phyloP scores from a whole-genome alignment of 1,140 invertebrate genomes.

The Atta cephalotes region DNA sequence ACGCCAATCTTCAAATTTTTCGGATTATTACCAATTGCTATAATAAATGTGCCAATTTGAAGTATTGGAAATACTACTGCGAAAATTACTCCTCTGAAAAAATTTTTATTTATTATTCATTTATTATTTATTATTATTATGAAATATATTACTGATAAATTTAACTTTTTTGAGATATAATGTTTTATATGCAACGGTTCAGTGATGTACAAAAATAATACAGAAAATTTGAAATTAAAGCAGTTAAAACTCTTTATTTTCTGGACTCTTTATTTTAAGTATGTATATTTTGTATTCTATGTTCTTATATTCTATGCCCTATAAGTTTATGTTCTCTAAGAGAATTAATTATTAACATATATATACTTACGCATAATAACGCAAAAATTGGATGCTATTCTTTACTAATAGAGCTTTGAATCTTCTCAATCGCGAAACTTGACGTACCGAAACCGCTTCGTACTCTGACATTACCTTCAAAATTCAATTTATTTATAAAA shows the following conservation, averaged over 20 bases:
- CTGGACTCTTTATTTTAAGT: too few relatives aligned
- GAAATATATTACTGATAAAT: not conserved
- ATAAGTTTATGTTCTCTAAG: too few relatives aligned
- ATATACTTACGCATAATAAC: conserved; percentile 83
- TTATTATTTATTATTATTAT: conserved; percentile 40
- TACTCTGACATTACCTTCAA: conserved; percentile 3
- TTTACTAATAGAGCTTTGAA: conserved; percentile 87
- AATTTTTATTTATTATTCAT: not conserved
- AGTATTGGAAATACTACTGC: conserved; percentile 93
- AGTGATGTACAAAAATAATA: too few relatives aligned
- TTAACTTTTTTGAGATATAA: not conserved
- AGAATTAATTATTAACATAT: not conserved
- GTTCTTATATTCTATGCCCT: too few relatives aligned
- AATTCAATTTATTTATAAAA: conserved; percentile 21
- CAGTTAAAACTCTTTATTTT: too few relatives aligned
- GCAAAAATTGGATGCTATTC: conserved; percentile 88
- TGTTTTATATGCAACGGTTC: not conserved
- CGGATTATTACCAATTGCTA: conserved; percentile 93
- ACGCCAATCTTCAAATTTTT: conserved; percentile 90
- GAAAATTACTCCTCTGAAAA: conserved; percentile 91
- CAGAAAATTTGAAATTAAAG: not conserved
- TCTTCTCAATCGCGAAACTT: conserved; percentile 28
- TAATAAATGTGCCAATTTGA: conserved; percentile 93
- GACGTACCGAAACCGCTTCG: not conserved
- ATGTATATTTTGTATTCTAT: too few relatives aligned